phyloP scores from a whole-genome alignment of 2,888 invertebrate species.

The Coelinius sp. region DNA sequence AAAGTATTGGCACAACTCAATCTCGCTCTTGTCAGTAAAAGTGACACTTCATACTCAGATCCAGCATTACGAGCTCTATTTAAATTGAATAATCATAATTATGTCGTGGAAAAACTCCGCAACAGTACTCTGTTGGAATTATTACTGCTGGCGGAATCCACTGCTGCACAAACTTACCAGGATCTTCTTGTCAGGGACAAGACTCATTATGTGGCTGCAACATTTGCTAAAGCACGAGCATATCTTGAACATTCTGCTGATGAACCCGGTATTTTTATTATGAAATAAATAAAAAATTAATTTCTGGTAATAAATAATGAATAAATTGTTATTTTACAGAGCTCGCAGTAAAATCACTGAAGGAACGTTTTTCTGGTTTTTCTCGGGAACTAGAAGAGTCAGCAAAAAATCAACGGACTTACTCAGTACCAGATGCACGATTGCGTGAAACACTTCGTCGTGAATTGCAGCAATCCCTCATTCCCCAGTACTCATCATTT shows the following conservation, averaged over 20 bases:
- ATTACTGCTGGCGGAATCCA: conserved; percentile 85
- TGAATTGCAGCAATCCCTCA: conserved; percentile 89
- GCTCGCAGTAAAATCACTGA: conserved; percentile 62
- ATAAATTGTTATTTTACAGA: conserved; percentile 71
- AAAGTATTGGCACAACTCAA: conserved; percentile 93
- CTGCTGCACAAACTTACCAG: conserved; percentile 88
- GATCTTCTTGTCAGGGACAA: conserved; percentile 74
- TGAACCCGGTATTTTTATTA: conserved; percentile 59
- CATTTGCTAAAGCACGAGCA: conserved; percentile 62
- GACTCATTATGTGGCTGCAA: conserved; percentile 63
- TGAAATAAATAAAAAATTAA: background rate
- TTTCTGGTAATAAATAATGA: background rate
- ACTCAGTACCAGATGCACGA: conserved; percentile 94
- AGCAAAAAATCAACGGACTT: conserved; percentile 86
- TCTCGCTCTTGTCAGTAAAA: conserved; percentile 89
- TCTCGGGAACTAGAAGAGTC: conserved; percentile 97
- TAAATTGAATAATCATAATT: conserved; percentile 94
- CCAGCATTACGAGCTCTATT: conserved; percentile 89
- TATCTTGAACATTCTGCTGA: conserved; percentile 63
- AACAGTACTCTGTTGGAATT: conserved; percentile 87
- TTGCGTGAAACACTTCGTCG: conserved; percentile 89
- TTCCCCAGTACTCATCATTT: conserved; percentile 89
- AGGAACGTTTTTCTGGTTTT: conserved; percentile 76
- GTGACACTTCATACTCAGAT: conserved; percentile 89
- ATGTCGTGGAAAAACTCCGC: conserved; percentile 92